These are phyloP conservation scores for Dicentrarchus labrax DNA, from an alignment of 2,113 vertebrate species.

Conservation along the genomic window DNA sequence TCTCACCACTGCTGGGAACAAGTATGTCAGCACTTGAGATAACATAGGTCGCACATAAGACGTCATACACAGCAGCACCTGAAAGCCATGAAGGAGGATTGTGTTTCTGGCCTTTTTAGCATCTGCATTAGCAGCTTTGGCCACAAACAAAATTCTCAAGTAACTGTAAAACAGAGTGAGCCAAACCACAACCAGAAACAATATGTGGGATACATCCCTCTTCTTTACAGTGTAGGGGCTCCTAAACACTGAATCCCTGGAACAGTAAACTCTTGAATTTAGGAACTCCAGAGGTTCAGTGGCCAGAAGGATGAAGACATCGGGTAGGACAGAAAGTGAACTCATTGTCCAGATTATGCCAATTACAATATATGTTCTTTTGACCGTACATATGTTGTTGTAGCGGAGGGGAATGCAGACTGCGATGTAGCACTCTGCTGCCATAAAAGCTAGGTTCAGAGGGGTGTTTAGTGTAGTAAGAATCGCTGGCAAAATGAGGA, in stretches of 20 bases:
- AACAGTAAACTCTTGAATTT: constrained; percentile 53
- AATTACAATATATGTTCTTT: constrained; percentile 65
- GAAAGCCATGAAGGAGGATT: constrained; percentile 76
- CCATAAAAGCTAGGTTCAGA: constrained; percentile 72
- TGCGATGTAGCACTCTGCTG: constrained; percentile 72
- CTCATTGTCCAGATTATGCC: constrained; percentile 68
- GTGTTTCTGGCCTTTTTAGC: constrained; percentile 78
- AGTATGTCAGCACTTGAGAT: background rate
- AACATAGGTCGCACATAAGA: constrained; percentile 50
- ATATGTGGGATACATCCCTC: constrained; percentile 50
- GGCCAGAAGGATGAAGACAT: constrained; percentile 53
- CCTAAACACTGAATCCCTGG: background rate
- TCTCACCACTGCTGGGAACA: constrained; percentile 10
- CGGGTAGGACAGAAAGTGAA: constrained; percentile 53
- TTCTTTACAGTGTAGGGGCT: constrained; percentile 49
- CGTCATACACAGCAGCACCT: constrained; percentile 71
- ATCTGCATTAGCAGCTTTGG: constrained; percentile 47
- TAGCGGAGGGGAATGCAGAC: constrained; percentile 74
- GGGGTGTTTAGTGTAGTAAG: constrained; percentile 72
- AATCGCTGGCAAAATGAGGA: constrained; percentile 57
- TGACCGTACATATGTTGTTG: constrained; percentile 63
- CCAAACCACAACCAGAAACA: constrained; percentile 71
- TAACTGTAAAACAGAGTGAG: constrained; percentile 68
- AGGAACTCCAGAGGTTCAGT: constrained; percentile 55
- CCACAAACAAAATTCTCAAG: constrained; percentile 69